Evolutionary conservation across 2,113 vertebrate species (phyloP), one percentile per base, ranked within the genome.

Genomic region (Meriones unguiculatus): DNA sequence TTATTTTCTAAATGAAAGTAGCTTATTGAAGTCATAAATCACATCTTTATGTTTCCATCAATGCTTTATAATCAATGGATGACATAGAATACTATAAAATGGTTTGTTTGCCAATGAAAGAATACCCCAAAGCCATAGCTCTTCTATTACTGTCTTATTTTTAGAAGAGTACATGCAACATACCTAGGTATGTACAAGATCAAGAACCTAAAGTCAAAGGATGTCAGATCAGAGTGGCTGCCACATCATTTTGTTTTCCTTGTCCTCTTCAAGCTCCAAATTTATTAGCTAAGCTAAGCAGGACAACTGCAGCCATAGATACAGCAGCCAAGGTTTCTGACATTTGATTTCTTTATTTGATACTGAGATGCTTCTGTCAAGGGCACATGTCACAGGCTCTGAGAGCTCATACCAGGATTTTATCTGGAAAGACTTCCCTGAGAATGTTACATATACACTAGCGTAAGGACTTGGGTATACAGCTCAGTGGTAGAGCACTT

Each of bases 1-100:
- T 85, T 76, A 93, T 96, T 93, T 95, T 59, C 62, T 84, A 93
- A 93, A 57, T 69, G 35, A 89, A 86, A 64, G 59, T 85, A 85
- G 20, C 18, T 59, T 54, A 80, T 24, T 64, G 1, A 88, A 88
- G 57, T 84, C 20, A 78, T 69, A 52, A 77, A 87, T 77, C 46
- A 57, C 12, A 38, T 87, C 30, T 93, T 96, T 84, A 35, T 91
- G 28, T 89, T 91, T 96, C 41, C 28, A 30, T 85, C 81, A 28
- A 64, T 95, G 87, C 12, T 87, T 30, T 88, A 86, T 73, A 92
- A 41, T 95, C 46, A 57, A 13, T 76, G 89, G 72, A 78, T 87
- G 95, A 32, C 22, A 90, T 41, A 90, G 87, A 67, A 11, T 54
- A 75, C 20, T 80, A 22, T 94, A 85, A 96, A 90, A 93, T 87